Base-by-base conservation (phyloP, 2,113 vertebrate species). In the Danionella cerebrum region DNA sequence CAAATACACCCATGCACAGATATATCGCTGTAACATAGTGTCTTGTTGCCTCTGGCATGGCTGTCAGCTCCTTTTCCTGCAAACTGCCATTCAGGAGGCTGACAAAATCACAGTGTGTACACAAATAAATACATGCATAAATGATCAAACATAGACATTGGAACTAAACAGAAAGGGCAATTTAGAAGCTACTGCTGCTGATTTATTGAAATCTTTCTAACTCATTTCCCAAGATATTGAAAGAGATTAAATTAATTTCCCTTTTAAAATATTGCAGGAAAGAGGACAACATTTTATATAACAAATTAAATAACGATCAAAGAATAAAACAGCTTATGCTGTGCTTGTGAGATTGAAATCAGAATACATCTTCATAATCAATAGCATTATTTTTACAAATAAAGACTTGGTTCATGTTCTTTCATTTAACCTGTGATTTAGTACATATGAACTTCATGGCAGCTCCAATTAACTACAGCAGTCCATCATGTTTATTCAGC, bases 341-440 rank as follows among this genome's bases (percentile, higher is more conserved):
- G 27, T 13, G 47, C 27, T 22, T 21, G 22, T 63, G 24, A 22
- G 27, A 41, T 53, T 45, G 27, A 33, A 47, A 45, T 35, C 53
- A 55, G 22, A 8, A 33, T 38, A 18, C 12, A 35, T 55, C 33
- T 13, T n/a, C 3, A n/a, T n/a, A n/a, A n/a, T n/a, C n/a, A n/a
- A n/a, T n/a, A n/a, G n/a, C n/a, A n/a, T n/a, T n/a, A n/a, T n/a
- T n/a, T n/a, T n/a, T n/a, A n/a, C n/a, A n/a, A n/a, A n/a, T n/a
- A n/a, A n/a, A n/a, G n/a, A n/a, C n/a, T n/a, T 63, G 11, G 45
- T 41, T 64, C 68, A 25, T 51, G 41, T 60, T 71, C 64, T 72
- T 80, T 78, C 78, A 71, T 42, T 67, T 77, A 65, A 73, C 71
- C 78, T 63, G 75, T 63, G 48, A 48, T 31, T 41, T 57, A 48